Evolutionary conservation across 2,113 vertebrate species (phyloP).

Genomic region (Alouatta palliata): DNA sequence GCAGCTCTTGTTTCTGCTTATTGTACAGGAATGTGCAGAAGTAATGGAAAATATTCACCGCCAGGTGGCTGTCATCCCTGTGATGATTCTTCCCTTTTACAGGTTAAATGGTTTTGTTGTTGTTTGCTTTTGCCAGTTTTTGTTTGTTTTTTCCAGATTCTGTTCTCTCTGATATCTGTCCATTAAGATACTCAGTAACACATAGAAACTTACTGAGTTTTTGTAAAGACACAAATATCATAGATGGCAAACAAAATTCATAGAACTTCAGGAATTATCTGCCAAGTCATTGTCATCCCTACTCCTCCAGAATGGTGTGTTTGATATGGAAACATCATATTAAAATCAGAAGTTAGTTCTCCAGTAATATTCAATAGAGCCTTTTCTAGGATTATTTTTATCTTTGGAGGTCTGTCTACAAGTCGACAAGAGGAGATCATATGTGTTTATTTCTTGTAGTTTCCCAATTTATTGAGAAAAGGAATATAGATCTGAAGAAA

Average conservation of each 20-base stretch:
- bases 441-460: background rate
- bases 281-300: background rate
- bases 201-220: background rate
- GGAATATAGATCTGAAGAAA: background rate
- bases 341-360: background rate
- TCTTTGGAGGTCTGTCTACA: background rate
- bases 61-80: background rate
- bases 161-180: background rate
- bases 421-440: background rate
- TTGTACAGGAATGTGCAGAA: background rate
- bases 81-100: background rate
- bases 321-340: background rate
- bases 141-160: background rate
- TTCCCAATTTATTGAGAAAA: background rate
- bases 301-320: background rate
- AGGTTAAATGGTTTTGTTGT: background rate
- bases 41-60: background rate
- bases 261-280: background rate
- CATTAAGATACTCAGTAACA: background rate
- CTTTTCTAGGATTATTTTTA: background rate
- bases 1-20: background rate
- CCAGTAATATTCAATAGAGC: background rate
- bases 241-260: background rate
- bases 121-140: background rate
- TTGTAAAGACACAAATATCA: background rate